A percentile compares a stretch with the other conserved stretches of the same genome.
These are phyloP conservation scores for Lampris megalopsis DNA, from an alignment of 2,113 vertebrate species.

Conservation along the genomic window DNA sequence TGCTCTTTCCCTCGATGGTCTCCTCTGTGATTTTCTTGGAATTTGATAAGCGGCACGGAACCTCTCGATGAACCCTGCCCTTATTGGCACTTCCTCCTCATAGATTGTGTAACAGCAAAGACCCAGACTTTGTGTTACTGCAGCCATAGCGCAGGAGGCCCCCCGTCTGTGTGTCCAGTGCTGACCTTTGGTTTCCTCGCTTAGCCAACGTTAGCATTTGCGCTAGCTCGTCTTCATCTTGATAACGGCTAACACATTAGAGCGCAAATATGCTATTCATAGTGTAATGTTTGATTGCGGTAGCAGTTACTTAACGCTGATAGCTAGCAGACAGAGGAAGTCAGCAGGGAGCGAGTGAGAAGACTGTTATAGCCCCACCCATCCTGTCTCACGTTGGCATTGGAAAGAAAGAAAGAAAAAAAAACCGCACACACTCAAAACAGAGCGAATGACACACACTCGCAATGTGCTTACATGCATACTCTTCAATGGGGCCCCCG, in stretches of 20 bases:
- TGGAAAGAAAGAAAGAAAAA: conserved; percentile 20
- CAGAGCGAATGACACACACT: background rate
- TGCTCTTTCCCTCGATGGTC: background rate
- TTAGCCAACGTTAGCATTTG: background rate
- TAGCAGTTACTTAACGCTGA: conserved; percentile 16
- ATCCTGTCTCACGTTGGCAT: conserved; percentile 54
- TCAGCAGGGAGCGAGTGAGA: conserved; percentile 50
- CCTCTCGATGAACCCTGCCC: conserved; percentile 14
- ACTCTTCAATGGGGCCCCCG: conserved; percentile 20
- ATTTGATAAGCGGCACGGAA: conserved; percentile 6
- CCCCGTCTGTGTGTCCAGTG: too few relatives aligned
- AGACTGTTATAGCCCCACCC: conserved; percentile 69
- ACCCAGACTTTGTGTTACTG: conserved; percentile 4
- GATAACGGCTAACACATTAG: too few relatives aligned
- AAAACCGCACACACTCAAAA: conserved; percentile 7
- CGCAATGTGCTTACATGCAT: conserved; percentile 37
- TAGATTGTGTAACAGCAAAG: conserved; percentile 9
- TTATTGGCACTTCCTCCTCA: conserved; percentile 7
- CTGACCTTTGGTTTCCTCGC: background rate
- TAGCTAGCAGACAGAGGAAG: conserved; percentile 67
- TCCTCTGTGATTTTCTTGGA: background rate
- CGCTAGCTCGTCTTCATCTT: too few relatives aligned
- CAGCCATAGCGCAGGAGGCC: too few relatives aligned
- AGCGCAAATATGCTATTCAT: background rate
- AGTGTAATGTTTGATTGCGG: conserved; percentile 11